A percentile compares a stretch with the other conserved stretches of the same genome.
These are phyloP conservation scores for Tortricodes alternella DNA, from an alignment of 2,888 invertebrate genomes.

Conservation along the genomic window DNA sequence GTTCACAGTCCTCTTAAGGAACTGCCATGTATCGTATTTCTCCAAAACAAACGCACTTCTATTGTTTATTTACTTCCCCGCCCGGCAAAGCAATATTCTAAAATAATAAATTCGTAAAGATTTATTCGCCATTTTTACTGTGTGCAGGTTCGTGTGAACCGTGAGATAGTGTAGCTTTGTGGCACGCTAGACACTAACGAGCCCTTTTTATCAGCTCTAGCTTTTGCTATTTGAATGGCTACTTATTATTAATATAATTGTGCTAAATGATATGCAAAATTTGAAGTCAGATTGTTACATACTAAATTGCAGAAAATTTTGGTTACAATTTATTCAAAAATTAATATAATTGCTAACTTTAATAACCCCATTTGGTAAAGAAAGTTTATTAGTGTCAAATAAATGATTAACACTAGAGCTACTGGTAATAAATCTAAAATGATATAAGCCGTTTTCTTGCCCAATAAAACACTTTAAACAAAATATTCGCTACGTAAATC, in stretches of 20 bases:
- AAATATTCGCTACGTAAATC: slow-evolving; percentile 8
- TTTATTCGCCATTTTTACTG: slow-evolving; percentile 34
- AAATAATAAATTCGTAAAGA: slow-evolving; percentile 13
- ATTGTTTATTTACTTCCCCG: too few species aligned
- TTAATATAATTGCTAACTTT: not conserved
- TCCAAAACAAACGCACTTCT: too few species aligned
- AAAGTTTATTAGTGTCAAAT: slow-evolving; percentile 2
- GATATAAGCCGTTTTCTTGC: not conserved
- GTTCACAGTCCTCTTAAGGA: too few species aligned
- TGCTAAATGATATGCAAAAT: too few species aligned
- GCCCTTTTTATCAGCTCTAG: slow-evolving; percentile 17
- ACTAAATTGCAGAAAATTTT: too few species aligned
- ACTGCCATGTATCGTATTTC: too few species aligned
- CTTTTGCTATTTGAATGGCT: slow-evolving; percentile 13
- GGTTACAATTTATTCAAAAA: too few species aligned
- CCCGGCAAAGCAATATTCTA: slow-evolving; percentile 8
- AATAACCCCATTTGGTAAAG: not conserved
- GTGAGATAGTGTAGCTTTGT: slow-evolving; percentile 38
- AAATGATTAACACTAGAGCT: not conserved
- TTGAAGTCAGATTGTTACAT: too few species aligned
- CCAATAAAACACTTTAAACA: not conserved
- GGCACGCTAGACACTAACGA: slow-evolving; percentile 40
- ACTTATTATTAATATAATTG: slow-evolving; percentile 1
- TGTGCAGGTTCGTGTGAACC: slow-evolving; percentile 40
- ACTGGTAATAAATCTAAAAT: slow-evolving; percentile 2